Base-by-base conservation (phyloP, 2,888 invertebrate genomes). In the Limnephilus auricula region DNA sequence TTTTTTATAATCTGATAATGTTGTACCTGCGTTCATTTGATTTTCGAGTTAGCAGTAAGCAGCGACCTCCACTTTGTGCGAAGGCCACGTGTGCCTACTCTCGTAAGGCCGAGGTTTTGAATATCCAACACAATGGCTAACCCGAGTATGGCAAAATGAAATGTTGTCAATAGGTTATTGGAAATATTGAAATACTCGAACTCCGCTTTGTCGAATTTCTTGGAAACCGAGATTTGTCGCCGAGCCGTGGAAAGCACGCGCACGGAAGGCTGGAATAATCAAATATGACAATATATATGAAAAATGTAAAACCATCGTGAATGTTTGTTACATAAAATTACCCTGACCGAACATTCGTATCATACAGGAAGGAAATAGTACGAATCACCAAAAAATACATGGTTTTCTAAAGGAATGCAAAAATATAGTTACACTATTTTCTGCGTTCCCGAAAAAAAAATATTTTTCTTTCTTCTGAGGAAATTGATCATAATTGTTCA, bases 151-250 rank as follows among this genome's bases (percentile, higher is more conserved):
- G 82, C 32, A 82, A 82, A 32, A 82, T 82, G 82, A 82, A 82
- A 82, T 82, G 34, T 82, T 82, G 32, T 82, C 82, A 82, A 82
- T 82, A 82, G 34, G 82, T 34, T 82, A 82, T 82, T 82, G 82
- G 34, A 82, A 82, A 82, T 82, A 82, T 82, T 34, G 82, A 82
- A 82, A 82, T 82, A 34, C 25, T 37, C 34, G 34, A n/a, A 65
- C 25, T 65, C 2, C 6, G 82, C 82, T 82, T 34, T 82, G 34
- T 82, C 34, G 18, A 82, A 82, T 82, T 82, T 82, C 82, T 32
- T 25, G 18, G 34, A 82, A 82, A 25, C 34, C 9, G 82, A 12
- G 34, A 37, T 34, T 82, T 37, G 34, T 15, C 15, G 82, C 82
- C 0, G 32, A 34, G 10, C 34, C 6, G 18, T 34, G 82, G 82